Evolutionary conservation across 2,888 invertebrate genomes (phyloP), one percentile per base, ranked within the genome.

Genomic region (Lasioglossum lativentre): DNA sequence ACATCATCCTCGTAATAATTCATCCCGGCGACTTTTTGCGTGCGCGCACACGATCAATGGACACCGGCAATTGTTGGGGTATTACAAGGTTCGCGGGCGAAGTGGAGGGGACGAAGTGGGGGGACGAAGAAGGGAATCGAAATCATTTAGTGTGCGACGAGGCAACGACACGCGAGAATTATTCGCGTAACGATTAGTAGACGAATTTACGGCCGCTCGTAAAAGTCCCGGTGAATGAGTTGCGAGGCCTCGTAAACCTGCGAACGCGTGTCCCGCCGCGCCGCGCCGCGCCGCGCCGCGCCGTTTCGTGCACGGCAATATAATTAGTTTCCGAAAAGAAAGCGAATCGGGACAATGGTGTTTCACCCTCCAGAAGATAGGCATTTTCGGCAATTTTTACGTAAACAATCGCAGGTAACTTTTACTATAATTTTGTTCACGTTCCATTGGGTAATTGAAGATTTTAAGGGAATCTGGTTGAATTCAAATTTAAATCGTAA

Each of bases 121-220:
- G 8, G 1, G 1, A 30, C 8, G 23, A 23, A 14, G 16, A 34
- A 45, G 79, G 23, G 47, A n/a, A 56, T 83, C 76, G 75, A 75
- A 86, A 87, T 88, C 85, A 77, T 84, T 88, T 80, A 74, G 56
- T 75, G 73, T 75, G 70, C 72, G 82, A 74, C 63, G 83, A 68
- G 63, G 74, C 85, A 68, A 78, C 82, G 87, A 86, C 83, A 83
- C 75, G 80, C 80, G 86, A 74, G 77, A 78, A 82, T 86, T 72
- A 83, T 81, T 76, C 81, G 82, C 52, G 59, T 66, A 85, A 86
- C 88, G 86, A 89, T 89, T 89, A 85, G 79, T 42, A 70, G 85
- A 83, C 80, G 75, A 86, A 88, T 90, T 90, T 90, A 90, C 79
- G 73, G 75, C 76, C 79, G 71, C 71, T 82, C 90, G 34, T 90